Conservation (phyloP, 2,888 invertebrate genomes). For the Tiliacea citrago region DNA sequence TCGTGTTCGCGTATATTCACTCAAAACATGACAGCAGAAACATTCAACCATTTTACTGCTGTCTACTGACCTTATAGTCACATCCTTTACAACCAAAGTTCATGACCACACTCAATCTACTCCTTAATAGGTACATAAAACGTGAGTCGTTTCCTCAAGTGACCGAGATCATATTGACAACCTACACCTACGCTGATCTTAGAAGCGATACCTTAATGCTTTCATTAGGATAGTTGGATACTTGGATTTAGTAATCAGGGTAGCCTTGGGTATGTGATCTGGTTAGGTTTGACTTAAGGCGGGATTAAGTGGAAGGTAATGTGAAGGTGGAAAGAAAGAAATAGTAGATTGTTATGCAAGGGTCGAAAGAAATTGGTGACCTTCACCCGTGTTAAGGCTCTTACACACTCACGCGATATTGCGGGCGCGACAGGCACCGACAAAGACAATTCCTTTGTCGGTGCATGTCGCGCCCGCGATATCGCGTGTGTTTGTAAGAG, state of each 20-base stretch:
- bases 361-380: too few relatives aligned
- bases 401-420: too few relatives aligned
- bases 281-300: background rate
- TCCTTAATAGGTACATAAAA: constrained; percentile 22
- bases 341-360: too few relatives aligned
- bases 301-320: too few relatives aligned
- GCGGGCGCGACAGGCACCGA: too few relatives aligned
- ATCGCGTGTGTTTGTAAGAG: too few relatives aligned
- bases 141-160: constrained; percentile 15
- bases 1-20: background rate
- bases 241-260: background rate
- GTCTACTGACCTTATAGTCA: background rate
- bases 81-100: constrained; percentile 8
- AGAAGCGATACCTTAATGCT: constrained; percentile 6
- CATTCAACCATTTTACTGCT: background rate
- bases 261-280: background rate
- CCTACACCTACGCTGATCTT: constrained; percentile 10
- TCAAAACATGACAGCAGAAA: background rate
- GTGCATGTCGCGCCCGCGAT: too few relatives aligned
- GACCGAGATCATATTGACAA: constrained; percentile 4
- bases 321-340: background rate
- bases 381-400: too few relatives aligned
- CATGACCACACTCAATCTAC: constrained; percentile 31
- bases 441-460: too few relatives aligned
- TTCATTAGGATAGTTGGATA: constrained; percentile 4